Evolutionary conservation across 2,888 invertebrate species (phyloP).

Genomic region (Cyclophora albipunctata): DNA sequence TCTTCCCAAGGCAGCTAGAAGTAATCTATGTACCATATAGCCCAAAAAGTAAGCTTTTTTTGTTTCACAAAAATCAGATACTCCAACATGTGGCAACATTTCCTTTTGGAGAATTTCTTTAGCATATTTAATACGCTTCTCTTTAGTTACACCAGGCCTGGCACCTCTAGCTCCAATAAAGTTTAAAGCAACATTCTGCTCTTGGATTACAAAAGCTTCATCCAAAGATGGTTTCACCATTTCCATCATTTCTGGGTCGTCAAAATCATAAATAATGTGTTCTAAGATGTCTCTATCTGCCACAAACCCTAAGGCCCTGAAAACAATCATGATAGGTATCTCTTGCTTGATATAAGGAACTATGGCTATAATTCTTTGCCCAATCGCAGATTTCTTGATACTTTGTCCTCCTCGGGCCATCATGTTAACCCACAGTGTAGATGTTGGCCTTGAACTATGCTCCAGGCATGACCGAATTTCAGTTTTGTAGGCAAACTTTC

Average conservation of each 20-base stretch:
- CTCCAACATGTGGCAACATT: constrained; percentile 99
- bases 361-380: constrained; percentile 97
- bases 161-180: constrained; percentile 99
- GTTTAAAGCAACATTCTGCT: constrained; percentile 98
- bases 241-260: constrained; percentile 99
- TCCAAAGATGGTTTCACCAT: constrained; percentile 99
- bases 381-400: constrained; percentile 98
- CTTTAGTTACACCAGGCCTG: constrained; percentile 97
- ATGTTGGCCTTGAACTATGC: constrained; percentile 93
- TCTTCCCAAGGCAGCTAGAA: constrained; percentile 95
- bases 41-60: constrained; percentile 99
- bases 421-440: constrained; percentile 99
- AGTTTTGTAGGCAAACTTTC: constrained; percentile 98
- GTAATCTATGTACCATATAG: constrained; percentile 98
- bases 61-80: constrained; percentile 99
- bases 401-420: constrained; percentile 99
- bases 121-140: constrained; percentile 99
- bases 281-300: constrained; percentile 99
- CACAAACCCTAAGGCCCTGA: constrained; percentile 98
- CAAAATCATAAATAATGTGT: constrained; percentile 99
- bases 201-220: constrained; percentile 99
- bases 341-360: constrained; percentile 99
- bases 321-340: constrained; percentile 99
- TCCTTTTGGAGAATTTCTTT: constrained; percentile 99
- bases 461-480: constrained; percentile 91